Percentiles rank a stretch among this genome's conserved stretches.
These are phyloP conservation scores for Hemichromis elongatus DNA, from an alignment of 2,113 vertebrate genomes.

Conservation along the genomic window DNA sequence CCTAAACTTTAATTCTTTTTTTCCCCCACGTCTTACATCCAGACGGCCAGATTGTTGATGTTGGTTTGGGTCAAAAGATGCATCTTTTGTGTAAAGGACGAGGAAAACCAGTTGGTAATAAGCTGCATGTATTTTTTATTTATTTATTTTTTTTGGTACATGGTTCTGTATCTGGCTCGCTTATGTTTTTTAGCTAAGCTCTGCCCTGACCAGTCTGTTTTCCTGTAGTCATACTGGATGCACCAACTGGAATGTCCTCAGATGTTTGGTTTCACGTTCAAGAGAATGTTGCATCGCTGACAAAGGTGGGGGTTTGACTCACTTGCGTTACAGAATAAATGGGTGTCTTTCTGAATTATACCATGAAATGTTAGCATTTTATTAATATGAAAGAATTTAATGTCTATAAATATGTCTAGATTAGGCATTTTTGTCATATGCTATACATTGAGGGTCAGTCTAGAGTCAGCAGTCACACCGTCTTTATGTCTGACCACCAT, in stretches of 20 bases:
- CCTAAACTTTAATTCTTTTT: neutral
- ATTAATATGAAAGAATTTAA: neutral
- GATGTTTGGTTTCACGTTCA: constrained; percentile 77
- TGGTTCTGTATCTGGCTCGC: neutral
- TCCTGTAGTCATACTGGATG: constrained; percentile 73
- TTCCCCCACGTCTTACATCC: neutral
- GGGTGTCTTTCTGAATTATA: neutral
- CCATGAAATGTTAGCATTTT: neutral
- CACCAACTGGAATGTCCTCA: constrained; percentile 77
- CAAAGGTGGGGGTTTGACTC: constrained; percentile 60
- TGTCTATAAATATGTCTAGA: neutral
- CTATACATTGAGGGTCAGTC: neutral
- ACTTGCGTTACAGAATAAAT: neutral
- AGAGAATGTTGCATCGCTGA: constrained; percentile 68
- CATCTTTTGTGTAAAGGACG: constrained; percentile 76
- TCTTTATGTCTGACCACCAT: neutral
- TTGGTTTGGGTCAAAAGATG: constrained; percentile 77
- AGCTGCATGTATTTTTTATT: neutral
- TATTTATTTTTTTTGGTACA: neutral
- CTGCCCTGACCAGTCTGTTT: neutral
- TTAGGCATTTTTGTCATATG: neutral
- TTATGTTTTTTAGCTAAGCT: neutral
- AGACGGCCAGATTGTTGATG: constrained; percentile 74
- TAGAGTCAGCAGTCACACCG: neutral
- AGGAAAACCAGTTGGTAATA: constrained; percentile 75